Evolutionary conservation across 2,113 vertebrate genomes (phyloP), one percentile per base, ranked within the genome.

Genomic region (Cariama cristata): DNA sequence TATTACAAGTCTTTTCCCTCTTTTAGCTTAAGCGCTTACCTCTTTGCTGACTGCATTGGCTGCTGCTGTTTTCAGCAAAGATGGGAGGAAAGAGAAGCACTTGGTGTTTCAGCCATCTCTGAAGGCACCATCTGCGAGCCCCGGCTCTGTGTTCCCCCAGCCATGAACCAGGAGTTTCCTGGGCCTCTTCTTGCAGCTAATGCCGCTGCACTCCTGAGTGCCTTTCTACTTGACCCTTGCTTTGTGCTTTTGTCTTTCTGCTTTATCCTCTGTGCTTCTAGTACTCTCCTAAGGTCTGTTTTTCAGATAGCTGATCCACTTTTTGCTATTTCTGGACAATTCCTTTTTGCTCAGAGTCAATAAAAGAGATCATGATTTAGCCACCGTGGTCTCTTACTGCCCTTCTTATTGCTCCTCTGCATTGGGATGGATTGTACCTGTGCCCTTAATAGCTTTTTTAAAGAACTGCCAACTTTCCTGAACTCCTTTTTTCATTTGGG

Each of bases 91-190:
- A 19, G 40, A 19, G 27, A 12, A 47, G 79, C 20, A 4, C 21
- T 16, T 0, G 1, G 27, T 0, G 0, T 63, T 47, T 28, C n/a
- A 32, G 28, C 38, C 35, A 2, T 1, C 76, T 17, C 63, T 5
- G 63, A 11, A 28, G 56, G 77, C n/a, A 21, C 26, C 62, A 24
- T 6, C 81, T 6, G 11, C 0, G 2, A 15, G 14, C 20, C 14
- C 22, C 11, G 3, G 3, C 42, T 30, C 75, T 8, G 28, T 0
- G 0, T 6, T 42, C 63, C 20, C 2, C 12, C 72, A 5, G 6
- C 2, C 17, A 3, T 5, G 47, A 76, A 10, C 19, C n/a, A 20
- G 8, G 19, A 17, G 2, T 7, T 59, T 11, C 49, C 58, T 40
- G 42, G 23, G 18, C 27, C 33, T 42, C 27, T 30, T 63, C 53